Conservation (phyloP, 2,797 vertebrate species). For the Hirundo rustica region DNA sequence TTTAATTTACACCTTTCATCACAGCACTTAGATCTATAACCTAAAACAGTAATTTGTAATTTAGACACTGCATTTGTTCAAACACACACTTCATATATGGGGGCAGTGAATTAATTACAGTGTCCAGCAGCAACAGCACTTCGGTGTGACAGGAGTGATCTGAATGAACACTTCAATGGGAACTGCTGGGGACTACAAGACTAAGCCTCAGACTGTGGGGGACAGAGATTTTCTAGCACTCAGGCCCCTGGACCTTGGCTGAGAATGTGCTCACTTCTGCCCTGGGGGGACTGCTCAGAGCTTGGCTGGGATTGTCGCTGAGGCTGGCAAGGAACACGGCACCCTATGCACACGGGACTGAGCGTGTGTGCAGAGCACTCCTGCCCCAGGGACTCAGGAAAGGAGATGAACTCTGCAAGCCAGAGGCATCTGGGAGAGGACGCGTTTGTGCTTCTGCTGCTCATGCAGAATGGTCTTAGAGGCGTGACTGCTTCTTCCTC, state of each 20-base stretch:
- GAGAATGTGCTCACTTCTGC: neutral
- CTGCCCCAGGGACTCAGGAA: rapidly evolving
- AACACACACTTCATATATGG: neutral
- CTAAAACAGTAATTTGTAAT: slow-evolving; percentile 71
- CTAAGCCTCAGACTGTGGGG: neutral
- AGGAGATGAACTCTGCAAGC: neutral
- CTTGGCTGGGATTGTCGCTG: rapidly evolving
- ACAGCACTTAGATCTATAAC: slow-evolving; percentile 67
- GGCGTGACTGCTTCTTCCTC: neutral
- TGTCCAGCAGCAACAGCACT: neutral
- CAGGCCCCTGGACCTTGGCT: neutral
- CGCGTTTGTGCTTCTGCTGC: neutral
- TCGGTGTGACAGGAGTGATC: neutral
- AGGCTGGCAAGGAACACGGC: rapidly evolving
- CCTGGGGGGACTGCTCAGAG: neutral
- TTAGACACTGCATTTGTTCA: slow-evolving; percentile 37
- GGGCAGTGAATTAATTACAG: slow-evolving; percentile 30
- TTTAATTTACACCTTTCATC: slow-evolving; percentile 77
- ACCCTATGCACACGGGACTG: rapidly evolving
- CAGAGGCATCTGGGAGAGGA: neutral
- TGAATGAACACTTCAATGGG: neutral
- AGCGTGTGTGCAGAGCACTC: rapidly evolving
- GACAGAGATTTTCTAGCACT: rapidly evolving
- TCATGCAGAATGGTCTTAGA: neutral
- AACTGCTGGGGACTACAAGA: neutral